These are phyloP conservation scores for Phocoena sinus DNA, from an alignment of 2,113 vertebrate species.

Conservation along the genomic window DNA sequence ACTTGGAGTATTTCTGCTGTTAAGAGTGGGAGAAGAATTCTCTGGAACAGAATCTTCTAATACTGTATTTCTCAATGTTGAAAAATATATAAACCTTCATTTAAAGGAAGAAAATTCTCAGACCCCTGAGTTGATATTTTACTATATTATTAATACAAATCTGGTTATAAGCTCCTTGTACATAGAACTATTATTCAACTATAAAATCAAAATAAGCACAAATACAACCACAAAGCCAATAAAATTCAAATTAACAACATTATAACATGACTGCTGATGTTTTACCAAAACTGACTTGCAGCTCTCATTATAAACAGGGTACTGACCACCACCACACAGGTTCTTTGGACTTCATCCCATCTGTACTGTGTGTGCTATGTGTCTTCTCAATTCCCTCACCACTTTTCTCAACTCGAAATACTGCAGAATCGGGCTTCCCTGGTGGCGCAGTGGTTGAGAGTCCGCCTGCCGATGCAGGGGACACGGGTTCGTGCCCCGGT, in stretches of 20 bases:
- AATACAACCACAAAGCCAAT: constrained; percentile 25
- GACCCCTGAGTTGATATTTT: background rate
- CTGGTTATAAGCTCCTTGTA: background rate
- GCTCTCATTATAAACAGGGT: background rate
- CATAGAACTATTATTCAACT: background rate
- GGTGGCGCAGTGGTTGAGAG: too few relatives aligned
- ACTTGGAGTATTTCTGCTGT: background rate
- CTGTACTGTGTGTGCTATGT: background rate
- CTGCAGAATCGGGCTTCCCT: background rate
- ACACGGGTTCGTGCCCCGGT: too few relatives aligned
- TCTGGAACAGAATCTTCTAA: background rate
- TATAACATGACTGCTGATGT: constrained; percentile 11
- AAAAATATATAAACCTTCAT: background rate
- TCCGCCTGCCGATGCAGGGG: too few relatives aligned
- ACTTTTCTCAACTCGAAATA: constrained; percentile 3
- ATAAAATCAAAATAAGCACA: constrained; percentile 4
- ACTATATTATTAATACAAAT: background rate
- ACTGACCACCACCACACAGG: background rate
- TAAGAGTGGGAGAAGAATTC: background rate
- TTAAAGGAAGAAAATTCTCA: constrained; percentile 23
- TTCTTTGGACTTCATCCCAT: constrained; percentile 19
- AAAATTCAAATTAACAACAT: constrained; percentile 4
- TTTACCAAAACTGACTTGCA: constrained; percentile 13
- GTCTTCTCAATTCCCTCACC: background rate
- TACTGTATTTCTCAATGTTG: constrained; percentile 23